phyloP scores from a whole-genome alignment of 2,888 invertebrate genomes.

The Eupithecia exiguata region DNA sequence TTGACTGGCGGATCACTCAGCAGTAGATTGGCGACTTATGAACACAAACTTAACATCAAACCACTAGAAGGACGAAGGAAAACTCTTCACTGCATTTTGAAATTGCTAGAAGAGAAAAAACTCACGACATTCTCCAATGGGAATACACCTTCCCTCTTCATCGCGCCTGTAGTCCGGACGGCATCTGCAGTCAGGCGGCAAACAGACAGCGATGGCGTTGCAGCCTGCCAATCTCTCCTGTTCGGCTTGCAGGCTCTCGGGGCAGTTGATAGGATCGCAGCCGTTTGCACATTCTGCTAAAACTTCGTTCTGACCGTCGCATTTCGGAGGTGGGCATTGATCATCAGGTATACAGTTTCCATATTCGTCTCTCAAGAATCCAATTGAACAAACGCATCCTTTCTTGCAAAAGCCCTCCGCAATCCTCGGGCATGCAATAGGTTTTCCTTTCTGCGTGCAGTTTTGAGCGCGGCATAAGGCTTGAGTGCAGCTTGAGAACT shows the following conservation, averaged over 20 bases:
- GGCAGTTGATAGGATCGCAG: conserved; percentile 27
- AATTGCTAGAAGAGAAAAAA: too few relatives aligned
- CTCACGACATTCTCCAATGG: conserved; percentile 34
- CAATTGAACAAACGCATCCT: conserved; percentile 39
- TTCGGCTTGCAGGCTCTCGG: conserved; percentile 23
- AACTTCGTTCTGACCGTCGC: conserved; percentile 30
- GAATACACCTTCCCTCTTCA: conserved; percentile 31
- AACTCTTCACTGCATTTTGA: not conserved
- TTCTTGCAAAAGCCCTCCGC: conserved; percentile 4
- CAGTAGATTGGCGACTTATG: too few relatives aligned
- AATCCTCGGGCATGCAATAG: not conserved
- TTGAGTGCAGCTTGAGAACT: conserved; percentile 13
- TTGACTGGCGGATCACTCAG: not conserved
- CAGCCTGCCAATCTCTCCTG: conserved; percentile 14
- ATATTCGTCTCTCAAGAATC: conserved; percentile 28
- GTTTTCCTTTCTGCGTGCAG: conserved; percentile 5
- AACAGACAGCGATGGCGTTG: conserved; percentile 16
- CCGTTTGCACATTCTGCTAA: conserved; percentile 28
- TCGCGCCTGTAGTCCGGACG: conserved; percentile 24
- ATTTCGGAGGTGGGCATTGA: conserved; percentile 16
- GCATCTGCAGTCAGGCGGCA: conserved; percentile 28
- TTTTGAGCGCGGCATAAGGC: conserved; percentile 1
- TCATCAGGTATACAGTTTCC: conserved; percentile 33
- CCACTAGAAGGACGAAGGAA: not conserved
- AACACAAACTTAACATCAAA: not conserved